These are phyloP conservation scores for Hyla sarda DNA, from an alignment of 2,113 vertebrate genomes.

Conservation along the genomic window DNA sequence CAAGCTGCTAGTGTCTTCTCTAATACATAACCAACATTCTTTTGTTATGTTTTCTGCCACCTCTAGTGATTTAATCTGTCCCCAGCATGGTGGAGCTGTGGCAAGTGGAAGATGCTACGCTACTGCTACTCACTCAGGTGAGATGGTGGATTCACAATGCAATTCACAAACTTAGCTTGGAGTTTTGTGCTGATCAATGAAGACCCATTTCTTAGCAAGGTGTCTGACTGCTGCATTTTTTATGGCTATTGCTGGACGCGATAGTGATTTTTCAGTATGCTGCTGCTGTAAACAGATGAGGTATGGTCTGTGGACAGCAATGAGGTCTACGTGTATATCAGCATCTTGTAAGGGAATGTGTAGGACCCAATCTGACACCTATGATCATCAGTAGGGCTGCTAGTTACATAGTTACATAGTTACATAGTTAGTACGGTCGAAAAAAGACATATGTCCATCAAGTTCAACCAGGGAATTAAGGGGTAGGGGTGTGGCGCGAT, in stretches of 20 bases:
- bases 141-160: constrained; percentile 49
- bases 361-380: too few species aligned
- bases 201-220: background rate
- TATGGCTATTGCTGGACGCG: background rate
- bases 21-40: background rate
- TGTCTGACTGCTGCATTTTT: background rate
- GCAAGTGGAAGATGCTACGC: constrained; percentile 90
- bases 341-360: background rate
- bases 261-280: background rate
- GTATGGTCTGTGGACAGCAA: background rate
- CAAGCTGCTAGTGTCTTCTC: too few species aligned
- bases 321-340: background rate
- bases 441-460: too few species aligned
- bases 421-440: too few species aligned
- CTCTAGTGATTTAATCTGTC: constrained; percentile 82
- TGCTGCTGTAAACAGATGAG: constrained; percentile 2
- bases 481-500: too few species aligned
- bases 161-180: background rate
- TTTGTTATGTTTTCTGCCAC: constrained; percentile 54
- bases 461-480: too few species aligned
- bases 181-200: background rate
- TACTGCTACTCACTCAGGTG: constrained; percentile 88
- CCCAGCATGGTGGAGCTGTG: constrained; percentile 92
- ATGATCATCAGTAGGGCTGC: background rate
- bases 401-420: too few species aligned